These are phyloP conservation scores for Peromyscus californicus DNA, from an alignment of 2,113 vertebrate species.

Conservation along the genomic window DNA sequence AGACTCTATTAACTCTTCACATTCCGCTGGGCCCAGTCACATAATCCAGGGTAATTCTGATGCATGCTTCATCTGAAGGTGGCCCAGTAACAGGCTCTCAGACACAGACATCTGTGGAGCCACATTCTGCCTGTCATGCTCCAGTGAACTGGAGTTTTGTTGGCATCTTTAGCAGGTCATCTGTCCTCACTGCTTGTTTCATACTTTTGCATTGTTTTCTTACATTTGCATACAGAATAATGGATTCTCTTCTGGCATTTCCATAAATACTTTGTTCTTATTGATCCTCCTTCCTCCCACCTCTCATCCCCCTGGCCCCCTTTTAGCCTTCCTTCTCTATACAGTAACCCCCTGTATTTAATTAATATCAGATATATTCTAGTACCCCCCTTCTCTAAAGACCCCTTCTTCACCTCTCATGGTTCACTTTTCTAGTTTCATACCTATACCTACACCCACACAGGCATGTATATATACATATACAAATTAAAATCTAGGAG, in stretches of 20 bases:
- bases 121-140: slow-evolving; percentile 10
- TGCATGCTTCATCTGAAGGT: not conserved
- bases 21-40: not conserved
- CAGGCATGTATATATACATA: not conserved
- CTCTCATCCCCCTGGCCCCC: not conserved
- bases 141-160: slow-evolving; percentile 33
- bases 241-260: not conserved
- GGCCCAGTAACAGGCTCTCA: not conserved
- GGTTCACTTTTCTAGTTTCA: not conserved
- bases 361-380: not conserved
- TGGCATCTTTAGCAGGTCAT: slow-evolving; percentile 51
- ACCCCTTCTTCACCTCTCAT: not conserved
- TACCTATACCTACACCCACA: not conserved
- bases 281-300: not conserved
- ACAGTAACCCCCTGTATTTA: not conserved
- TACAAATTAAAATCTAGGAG: not conserved
- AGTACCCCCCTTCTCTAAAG: not conserved
- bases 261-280: not conserved
- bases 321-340: no score
- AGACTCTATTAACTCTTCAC: not conserved
- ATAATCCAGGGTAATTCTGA: not conserved
- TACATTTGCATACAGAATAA: not conserved
- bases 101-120: not conserved
- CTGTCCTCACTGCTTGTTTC: slow-evolving; percentile 50
- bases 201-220: not conserved